Percentiles rank a stretch among this genome's conserved stretches.
Evolutionary conservation across 2,888 invertebrate genomes (phyloP).

Genomic region (Macrosoma leucophasiata): DNA sequence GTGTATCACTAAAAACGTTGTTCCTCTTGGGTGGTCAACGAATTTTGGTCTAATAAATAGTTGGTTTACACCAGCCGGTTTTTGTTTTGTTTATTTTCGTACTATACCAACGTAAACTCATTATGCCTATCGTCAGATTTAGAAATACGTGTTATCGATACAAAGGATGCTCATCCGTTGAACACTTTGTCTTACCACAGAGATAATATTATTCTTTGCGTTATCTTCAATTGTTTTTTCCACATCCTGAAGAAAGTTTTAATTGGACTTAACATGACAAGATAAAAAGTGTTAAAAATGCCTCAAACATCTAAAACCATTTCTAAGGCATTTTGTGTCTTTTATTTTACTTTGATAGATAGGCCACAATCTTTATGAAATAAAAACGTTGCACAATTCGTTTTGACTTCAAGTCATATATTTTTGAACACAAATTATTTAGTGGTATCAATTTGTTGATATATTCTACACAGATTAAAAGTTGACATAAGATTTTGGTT

Average conservation of each 20-base stretch:
- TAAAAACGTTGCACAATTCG: too few relatives aligned
- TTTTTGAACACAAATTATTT: too few relatives aligned
- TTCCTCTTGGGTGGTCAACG: slow-evolving; percentile 68
- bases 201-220: background rate
- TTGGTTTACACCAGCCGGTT: slow-evolving; percentile 44
- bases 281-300: too few relatives aligned
- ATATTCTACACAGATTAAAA: slow-evolving; percentile 46
- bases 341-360: too few relatives aligned
- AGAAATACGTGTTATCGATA: slow-evolving; percentile 19
- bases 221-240: background rate
- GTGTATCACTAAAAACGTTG: slow-evolving; percentile 59
- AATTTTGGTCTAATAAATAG: slow-evolving; percentile 57
- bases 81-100: slow-evolving; percentile 48
- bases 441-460: slow-evolving; percentile 35
- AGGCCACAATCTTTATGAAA: too few relatives aligned
- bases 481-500: slow-evolving; percentile 55
- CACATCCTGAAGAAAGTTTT: background rate
- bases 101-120: slow-evolving; percentile 45
- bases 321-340: too few relatives aligned
- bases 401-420: too few relatives aligned
- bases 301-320: too few relatives aligned
- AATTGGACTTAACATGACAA: slow-evolving; percentile 17
- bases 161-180: too few relatives aligned
- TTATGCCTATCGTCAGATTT: slow-evolving; percentile 25
- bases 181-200: slow-evolving; percentile 1